phyloP scores from a whole-genome alignment of 2,797 vertebrate genomes.

The Muscicapa striata region DNA sequence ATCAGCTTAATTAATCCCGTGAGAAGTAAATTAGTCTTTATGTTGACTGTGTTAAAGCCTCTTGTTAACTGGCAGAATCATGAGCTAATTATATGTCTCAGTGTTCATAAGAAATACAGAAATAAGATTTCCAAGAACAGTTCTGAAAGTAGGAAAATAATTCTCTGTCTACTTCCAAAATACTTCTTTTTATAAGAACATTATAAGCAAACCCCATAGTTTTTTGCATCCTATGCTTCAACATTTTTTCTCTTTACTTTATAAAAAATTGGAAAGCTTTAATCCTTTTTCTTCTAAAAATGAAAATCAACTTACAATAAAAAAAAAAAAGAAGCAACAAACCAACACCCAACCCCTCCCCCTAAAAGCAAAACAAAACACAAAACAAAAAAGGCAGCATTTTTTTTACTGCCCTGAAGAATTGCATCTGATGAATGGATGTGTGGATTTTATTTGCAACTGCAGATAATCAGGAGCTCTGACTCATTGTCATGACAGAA shows the following conservation, averaged over 20 bases:
- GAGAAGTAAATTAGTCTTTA: background rate
- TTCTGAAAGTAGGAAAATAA: background rate
- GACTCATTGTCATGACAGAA: background rate
- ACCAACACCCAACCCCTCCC: background rate
- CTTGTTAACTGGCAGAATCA: background rate
- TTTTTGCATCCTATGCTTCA: background rate
- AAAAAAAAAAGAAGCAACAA: too few relatives aligned
- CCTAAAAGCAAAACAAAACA: accelerated
- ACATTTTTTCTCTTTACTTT: background rate
- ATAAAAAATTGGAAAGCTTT: background rate
- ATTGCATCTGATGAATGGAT: background rate
- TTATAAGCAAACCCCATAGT: background rate
- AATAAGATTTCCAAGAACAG: background rate
- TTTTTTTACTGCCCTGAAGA: background rate
- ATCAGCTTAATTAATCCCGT: background rate
- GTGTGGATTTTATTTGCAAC: background rate
- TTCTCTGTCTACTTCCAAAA: background rate
- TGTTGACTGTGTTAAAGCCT: background rate
- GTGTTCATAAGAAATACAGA: background rate
- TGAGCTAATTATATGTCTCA: background rate
- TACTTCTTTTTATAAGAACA: background rate
- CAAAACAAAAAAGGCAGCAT: accelerated
- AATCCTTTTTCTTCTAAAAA: background rate
- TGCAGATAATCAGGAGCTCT: background rate
- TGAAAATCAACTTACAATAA: background rate